Conservation (phyloP, 2,797 vertebrate species). For the Pangasius larnaudii region DNA sequence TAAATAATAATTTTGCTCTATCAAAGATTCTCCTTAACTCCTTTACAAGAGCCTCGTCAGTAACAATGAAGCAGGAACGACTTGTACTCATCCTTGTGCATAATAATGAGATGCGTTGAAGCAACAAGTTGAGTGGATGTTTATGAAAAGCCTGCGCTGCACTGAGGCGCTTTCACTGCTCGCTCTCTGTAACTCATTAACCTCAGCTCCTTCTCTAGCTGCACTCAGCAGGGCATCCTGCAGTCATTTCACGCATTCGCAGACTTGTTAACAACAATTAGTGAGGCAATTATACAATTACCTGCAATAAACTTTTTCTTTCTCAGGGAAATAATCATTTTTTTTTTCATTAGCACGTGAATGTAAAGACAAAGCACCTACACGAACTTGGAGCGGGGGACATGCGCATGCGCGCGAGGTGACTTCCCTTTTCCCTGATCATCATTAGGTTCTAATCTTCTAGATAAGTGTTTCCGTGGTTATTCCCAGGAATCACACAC, state of each 20-base stretch:
- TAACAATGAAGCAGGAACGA: conserved; percentile 69
- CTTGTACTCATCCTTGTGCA: conserved; percentile 66
- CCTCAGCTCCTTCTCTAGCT: conserved; percentile 68
- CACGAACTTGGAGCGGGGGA: conserved; percentile 30
- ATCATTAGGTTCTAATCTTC: background rate
- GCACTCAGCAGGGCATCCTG: conserved; percentile 65
- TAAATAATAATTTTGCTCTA: background rate
- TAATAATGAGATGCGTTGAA: conserved; percentile 67
- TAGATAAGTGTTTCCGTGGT: background rate
- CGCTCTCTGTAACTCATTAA: conserved; percentile 79
- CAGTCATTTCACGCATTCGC: conserved; percentile 76
- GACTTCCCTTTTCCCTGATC: background rate
- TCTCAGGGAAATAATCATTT: conserved; percentile 49
- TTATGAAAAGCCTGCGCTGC: conserved; percentile 66
- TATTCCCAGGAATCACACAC: background rate
- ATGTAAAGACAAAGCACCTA: conserved; percentile 56
- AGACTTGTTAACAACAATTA: conserved; percentile 85
- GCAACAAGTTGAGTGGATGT: conserved; percentile 75
- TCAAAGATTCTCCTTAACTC: conserved; percentile 9
- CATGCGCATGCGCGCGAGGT: too few species aligned
- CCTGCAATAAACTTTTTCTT: conserved; percentile 79
- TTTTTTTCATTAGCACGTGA: conserved; percentile 73
- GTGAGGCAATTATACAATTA: conserved; percentile 83
- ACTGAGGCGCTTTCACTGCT: conserved; percentile 67
- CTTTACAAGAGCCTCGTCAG: conserved; percentile 43